Base-by-base conservation (phyloP, 2,797 vertebrate genomes). In the Darevskia nairensis region DNA sequence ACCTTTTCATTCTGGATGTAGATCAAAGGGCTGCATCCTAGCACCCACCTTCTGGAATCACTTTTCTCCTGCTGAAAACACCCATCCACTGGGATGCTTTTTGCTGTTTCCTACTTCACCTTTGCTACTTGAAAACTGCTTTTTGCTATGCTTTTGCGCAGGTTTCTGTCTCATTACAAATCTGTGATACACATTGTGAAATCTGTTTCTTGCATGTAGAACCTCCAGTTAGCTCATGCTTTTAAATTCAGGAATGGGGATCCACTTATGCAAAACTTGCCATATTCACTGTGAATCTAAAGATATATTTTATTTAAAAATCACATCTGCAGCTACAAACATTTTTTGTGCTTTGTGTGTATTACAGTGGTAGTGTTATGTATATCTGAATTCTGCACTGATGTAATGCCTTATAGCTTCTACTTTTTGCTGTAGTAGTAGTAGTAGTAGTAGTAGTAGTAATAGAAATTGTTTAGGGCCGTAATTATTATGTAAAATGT, bases 401-500 rank as follows among this genome's bases (percentile, higher is more conserved):
- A 29, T 71, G 6, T 41, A 84, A 78, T 82, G 35, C 66, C 25
- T 2, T 44, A 13, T 46, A 87, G 77, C 15, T 21, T 76, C 55
- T 78, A 66, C 25, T 35, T 84, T 79, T 55, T 29, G 23, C 13
- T 71, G 32, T 89, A 87, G 72, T 78, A 80, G 78, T 61, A 13
- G 23, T 25, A n/a, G 78, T 61, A 13, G 23, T 25, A n/a, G 21
- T 25, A n/a, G 39, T 41, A 50, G 3, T 50, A 55, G 3, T 55
- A 55, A 55, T 55, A 55, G 50, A 55, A 55, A 55, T 55, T 55
- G 50, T 68, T 88, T 32, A 41, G 0, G 89, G 0, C 17, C 1
- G 2, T 23, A 86, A 21, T 2, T 8, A 19, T 81, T 88, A 55
- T 1, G 80, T 93, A 80, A 88, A 80, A 90, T 3, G 59, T 88